Conservation (phyloP, 2,888 invertebrate genomes). For the Habrosyne pyritoides region DNA sequence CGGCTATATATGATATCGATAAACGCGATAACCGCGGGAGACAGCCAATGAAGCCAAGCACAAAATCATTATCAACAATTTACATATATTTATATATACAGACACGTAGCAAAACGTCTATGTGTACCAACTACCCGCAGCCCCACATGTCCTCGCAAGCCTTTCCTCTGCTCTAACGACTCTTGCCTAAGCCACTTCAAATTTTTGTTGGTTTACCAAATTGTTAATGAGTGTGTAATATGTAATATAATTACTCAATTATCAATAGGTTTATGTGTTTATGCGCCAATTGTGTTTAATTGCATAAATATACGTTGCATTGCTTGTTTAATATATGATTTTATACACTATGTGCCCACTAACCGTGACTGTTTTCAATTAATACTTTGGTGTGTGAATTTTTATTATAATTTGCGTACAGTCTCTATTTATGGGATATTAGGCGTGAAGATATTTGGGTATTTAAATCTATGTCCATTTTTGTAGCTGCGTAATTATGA, state of each 20-base stretch:
- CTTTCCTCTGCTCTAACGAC: constrained; percentile 27
- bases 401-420: constrained; percentile 11
- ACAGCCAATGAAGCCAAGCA: no score
- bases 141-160: constrained; percentile 40
- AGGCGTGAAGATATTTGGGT: no score
- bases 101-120: constrained; percentile 3
- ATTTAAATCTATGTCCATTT: no score
- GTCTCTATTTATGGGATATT: background rate
- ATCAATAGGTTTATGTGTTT: constrained; percentile 7
- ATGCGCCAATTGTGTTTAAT: constrained; percentile 4
- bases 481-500: no score
- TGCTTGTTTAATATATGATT: background rate
- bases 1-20: no score
- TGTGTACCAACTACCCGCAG: background rate
- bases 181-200: constrained; percentile 51
- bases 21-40: no score
- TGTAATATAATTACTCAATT: constrained; percentile 20
- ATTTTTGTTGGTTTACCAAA: constrained; percentile 45
- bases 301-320: constrained; percentile 3
- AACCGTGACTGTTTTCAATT: background rate
- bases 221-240: constrained; percentile 27
- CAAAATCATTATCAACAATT: no score
- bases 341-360: background rate
- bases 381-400: background rate
- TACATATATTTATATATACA: no score